Evolutionary conservation across 2,797 vertebrate genomes (phyloP), one percentile per base, ranked within the genome.

Genomic region (Xerus rutilus): DNA sequence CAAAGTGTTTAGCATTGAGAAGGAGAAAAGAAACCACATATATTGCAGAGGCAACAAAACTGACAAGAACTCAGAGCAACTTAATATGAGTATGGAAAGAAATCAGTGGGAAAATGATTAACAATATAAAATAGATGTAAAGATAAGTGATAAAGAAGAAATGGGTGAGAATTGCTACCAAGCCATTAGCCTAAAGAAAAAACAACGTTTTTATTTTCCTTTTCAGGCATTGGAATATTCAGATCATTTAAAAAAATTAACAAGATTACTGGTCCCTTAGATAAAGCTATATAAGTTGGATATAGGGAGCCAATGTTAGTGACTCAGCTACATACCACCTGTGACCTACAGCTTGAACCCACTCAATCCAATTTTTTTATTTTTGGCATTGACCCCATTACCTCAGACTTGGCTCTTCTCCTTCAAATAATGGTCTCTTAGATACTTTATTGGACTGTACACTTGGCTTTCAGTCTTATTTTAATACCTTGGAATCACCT

Each of bases 381-480:
- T 87, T 96, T 92, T 52, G 95, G 47, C 70, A 74, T 79, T 93
- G 77, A 84, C 45, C 30, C 64, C 32, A 52, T 43, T 85, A 57
- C 47, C n/a, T 62, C 35, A 77, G 72, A 72, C 39, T 87, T 92
- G 85, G 49, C 30, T 84, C 11, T 70, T 69, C 43, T 83, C 59
- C 21, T 35, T 89, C 81, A 84, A 87, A 21, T 82, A 94, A 70
- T 11, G 78, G 47, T 45, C 14, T 54, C 21, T 35, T 65, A n/a
- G 81, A 54, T 9, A 86, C n/a, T 52, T 76, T 89, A 15, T 52
- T 92, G 45, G 72, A 87, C 59, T 89, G 4, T 86, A 49, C 43
- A 43, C 23, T 62, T 94, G 70, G 49, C n/a, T 95, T 94, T 93
- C 78, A 43, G 67, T 43, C 86, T 97, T 86, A 78, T 74, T 65